phyloP scores from a whole-genome alignment of 1,140 invertebrate species.

The Himalopsyche phryganea region DNA sequence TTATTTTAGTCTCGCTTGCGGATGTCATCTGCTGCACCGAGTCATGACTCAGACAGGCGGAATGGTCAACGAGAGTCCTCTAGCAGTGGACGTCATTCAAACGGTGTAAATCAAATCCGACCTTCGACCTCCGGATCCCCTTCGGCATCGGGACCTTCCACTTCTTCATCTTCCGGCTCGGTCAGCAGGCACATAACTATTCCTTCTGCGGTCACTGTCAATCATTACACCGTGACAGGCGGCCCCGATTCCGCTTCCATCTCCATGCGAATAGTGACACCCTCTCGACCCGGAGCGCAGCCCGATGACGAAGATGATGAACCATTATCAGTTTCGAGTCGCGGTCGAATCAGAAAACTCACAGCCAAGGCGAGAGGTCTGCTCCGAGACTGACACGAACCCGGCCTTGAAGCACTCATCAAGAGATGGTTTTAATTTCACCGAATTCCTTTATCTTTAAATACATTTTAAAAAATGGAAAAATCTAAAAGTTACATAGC shows the following conservation, averaged over 20 bases:
- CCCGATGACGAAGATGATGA: slow-evolving; percentile 42
- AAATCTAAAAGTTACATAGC: too few species aligned
- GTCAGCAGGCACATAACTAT: background rate
- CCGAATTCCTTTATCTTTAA: too few species aligned
- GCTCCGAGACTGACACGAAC: slow-evolving; percentile 55
- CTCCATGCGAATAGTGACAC: slow-evolving; percentile 1
- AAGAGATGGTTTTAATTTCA: too few species aligned
- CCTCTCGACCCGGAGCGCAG: background rate
- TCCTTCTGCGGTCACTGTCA: background rate
- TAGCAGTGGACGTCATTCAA: too few species aligned
- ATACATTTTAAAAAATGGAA: too few species aligned
- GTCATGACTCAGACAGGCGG: too few species aligned
- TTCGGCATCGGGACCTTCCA: too few species aligned
- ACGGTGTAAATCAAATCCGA: too few species aligned
- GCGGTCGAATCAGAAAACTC: slow-evolving; percentile 78
- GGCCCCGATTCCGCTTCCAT: background rate
- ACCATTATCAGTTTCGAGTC: slow-evolving; percentile 68
- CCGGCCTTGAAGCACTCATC: background rate
- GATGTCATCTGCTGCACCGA: too few species aligned
- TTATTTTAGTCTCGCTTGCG: too few species aligned
- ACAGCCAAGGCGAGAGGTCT: slow-evolving; percentile 72
- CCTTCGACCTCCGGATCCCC: too few species aligned
- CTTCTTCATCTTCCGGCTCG: background rate
- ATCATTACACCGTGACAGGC: slow-evolving; percentile 1
- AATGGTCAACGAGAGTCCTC: too few species aligned